phyloP scores from a whole-genome alignment of 2,888 invertebrate genomes.

The Biston betularia region DNA sequence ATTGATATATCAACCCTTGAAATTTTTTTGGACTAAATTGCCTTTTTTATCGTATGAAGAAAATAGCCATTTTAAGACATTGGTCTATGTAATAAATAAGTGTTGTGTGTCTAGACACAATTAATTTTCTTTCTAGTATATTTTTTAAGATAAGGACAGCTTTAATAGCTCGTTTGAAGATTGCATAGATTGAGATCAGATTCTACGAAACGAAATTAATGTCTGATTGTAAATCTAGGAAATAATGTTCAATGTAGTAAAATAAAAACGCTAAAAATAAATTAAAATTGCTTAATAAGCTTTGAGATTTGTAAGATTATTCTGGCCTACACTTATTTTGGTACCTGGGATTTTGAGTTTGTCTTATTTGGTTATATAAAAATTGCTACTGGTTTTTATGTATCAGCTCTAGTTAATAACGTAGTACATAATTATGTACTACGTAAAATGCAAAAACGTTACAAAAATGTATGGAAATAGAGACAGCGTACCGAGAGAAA shows the following conservation, averaged over 20 bases:
- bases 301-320: too few relatives aligned
- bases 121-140: constrained; percentile 35
- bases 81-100: constrained; percentile 33
- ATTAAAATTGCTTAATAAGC: not conserved
- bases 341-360: too few relatives aligned
- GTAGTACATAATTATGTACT: too few relatives aligned
- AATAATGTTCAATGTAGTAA: not conserved
- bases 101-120: constrained; percentile 39
- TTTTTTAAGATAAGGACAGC: constrained; percentile 27
- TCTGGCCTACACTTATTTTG: too few relatives aligned
- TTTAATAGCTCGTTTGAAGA: constrained; percentile 21
- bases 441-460: too few relatives aligned
- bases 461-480: too few relatives aligned
- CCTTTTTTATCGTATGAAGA: constrained; percentile 30
- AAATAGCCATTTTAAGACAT: constrained; percentile 31
- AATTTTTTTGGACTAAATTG: constrained; percentile 31
- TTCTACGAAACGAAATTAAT: constrained; percentile 7
- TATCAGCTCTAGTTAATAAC: too few relatives aligned
- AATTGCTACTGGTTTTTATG: too few relatives aligned
- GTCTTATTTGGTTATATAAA: too few relatives aligned
- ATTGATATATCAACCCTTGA: constrained; percentile 20
- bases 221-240: not conserved
- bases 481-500: too few relatives aligned
- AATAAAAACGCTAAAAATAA: not conserved
- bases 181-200: constrained; percentile 8